A percentile compares a stretch with the other conserved stretches of the same genome.
These are phyloP conservation scores for Phania funesta DNA, from an alignment of 2,888 invertebrate species.

Conservation along the genomic window DNA sequence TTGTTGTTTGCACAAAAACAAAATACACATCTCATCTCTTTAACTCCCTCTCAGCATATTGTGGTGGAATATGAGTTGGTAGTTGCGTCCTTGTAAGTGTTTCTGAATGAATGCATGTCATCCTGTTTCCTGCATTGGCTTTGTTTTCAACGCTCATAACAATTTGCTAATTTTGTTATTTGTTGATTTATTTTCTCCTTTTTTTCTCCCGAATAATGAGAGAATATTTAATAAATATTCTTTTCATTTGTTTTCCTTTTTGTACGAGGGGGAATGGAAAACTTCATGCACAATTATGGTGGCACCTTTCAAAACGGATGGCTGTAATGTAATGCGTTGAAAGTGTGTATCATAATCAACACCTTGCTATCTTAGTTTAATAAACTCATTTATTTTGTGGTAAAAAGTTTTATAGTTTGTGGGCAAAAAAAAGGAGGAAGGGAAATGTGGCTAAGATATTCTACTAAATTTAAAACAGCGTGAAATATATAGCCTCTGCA, in stretches of 20 bases:
- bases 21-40: neutral
- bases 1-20: neutral
- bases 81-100: neutral
- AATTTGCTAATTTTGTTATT: slow-evolving; percentile 65
- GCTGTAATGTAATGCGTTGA: slow-evolving; percentile 13
- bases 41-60: slow-evolving; percentile 28
- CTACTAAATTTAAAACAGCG: slow-evolving; percentile 13
- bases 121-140: slow-evolving; percentile 47
- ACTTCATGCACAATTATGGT: neutral
- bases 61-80: neutral
- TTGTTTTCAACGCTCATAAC: slow-evolving; percentile 52
- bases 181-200: slow-evolving; percentile 13
- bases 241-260: neutral
- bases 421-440: neutral
- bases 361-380: slow-evolving; percentile 48
- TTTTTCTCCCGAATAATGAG: slow-evolving; percentile 13
- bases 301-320: neutral
- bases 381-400: slow-evolving; percentile 36
- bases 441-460: neutral
- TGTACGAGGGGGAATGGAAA: neutral
- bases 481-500: neutral
- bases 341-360: slow-evolving; percentile 41
- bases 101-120: slow-evolving; percentile 45
- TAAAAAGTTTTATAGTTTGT: neutral
- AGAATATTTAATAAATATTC: slow-evolving; percentile 48